Conservation (phyloP, 2,888 invertebrate species). For the Epinotia brunnichana region DNA sequence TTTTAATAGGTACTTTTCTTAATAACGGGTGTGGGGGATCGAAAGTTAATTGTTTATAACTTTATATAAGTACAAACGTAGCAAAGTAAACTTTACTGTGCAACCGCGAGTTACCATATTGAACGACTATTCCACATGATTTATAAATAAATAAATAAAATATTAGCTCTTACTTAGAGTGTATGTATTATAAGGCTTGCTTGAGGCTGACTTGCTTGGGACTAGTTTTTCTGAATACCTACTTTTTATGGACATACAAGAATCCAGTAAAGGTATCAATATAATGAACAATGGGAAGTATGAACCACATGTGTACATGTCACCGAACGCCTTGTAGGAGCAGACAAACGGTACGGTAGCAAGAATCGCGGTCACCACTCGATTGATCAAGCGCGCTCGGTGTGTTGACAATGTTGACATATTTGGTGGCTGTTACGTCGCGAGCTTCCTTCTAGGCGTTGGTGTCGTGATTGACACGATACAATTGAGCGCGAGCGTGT, state of each 20-base stretch:
- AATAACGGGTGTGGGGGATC: no score
- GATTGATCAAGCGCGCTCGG: slow-evolving; percentile 59
- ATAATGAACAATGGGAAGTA: slow-evolving; percentile 27
- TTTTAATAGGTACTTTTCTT: no score
- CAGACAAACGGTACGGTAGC: slow-evolving; percentile 54
- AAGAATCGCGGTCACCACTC: slow-evolving; percentile 56
- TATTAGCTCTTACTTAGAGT: background rate
- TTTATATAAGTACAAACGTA: background rate
- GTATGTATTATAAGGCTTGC: background rate
- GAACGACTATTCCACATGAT: slow-evolving; percentile 18
- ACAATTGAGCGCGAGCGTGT: slow-evolving; percentile 50
- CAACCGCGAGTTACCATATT: background rate
- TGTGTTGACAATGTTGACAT: slow-evolving; percentile 69
- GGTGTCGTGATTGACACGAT: slow-evolving; percentile 63
- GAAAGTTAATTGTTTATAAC: no score
- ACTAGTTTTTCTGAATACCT: slow-evolving; percentile 19
- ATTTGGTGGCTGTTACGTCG: slow-evolving; percentile 65
- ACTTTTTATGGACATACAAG: slow-evolving; percentile 11
- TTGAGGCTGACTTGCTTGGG: slow-evolving; percentile 2
- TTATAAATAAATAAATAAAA: background rate
- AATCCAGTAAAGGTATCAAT: slow-evolving; percentile 4
- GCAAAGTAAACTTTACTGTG: background rate
- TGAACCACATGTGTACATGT: background rate
- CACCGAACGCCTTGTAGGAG: slow-evolving; percentile 16
- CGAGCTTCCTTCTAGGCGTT: slow-evolving; percentile 64